Evolutionary conservation across 2,888 invertebrate genomes (phyloP), one percentile per base, ranked within the genome.

Genomic region (Drosophila rubida): DNA sequence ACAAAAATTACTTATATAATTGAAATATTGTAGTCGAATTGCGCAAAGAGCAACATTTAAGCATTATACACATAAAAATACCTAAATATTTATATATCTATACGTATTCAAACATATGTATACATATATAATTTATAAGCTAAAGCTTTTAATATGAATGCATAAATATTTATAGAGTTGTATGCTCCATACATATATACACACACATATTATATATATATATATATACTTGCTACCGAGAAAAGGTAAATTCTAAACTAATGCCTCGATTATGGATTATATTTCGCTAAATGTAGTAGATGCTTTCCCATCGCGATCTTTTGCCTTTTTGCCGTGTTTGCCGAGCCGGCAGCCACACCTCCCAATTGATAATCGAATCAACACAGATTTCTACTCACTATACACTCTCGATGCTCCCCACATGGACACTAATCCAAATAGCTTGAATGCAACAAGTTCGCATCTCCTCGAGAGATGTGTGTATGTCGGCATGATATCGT

Each of bases 281-380:
- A 44, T 25, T 35, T 35, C 14, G 49, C 69, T 60, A 53, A 54
- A 45, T 53, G 30, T 60, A 67, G 53, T 32, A n/a, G 32, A 54
- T 49, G 57, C 58, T 63, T 59, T 35, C 55, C 44, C 61, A 53
- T 59, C 49, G 64, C 57, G 54, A 76, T 69, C 41, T 48, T 66
- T 58, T 57, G 54, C 58, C 62, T 58, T 72, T 69, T 73, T 44
- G 78, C 61, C 58, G 59, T 58, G 72, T 69, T 73, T 44, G 78
- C 64, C 50, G 46, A 65, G 50, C 48, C 53, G 63, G 30, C 48
- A 27, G 80, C 57, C 62, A 42, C 41, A 53, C 62, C 59, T 74
- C 62, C n/a, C 70, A 7, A 25, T 30, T 32, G 76, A 75, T 75
- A 70, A 63, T 70, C 66, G 60, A 77, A 71, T 75, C 75, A 50